Conservation (phyloP, 2,113 vertebrate genomes). For the Misgurnus mizolepis region DNA sequence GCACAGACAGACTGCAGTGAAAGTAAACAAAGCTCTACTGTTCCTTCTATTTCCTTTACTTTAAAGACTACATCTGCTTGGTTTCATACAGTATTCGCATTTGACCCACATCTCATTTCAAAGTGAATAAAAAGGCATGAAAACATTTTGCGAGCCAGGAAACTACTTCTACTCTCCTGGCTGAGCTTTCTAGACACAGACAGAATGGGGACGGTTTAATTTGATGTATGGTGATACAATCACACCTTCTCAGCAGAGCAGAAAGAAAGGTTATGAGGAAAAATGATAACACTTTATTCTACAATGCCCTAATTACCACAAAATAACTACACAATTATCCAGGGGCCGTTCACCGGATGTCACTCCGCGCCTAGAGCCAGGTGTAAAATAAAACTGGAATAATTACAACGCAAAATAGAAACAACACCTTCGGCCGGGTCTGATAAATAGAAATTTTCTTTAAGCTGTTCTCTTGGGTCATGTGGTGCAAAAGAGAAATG, state of each 20-base stretch:
- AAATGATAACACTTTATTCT: constrained; percentile 67
- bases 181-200: constrained; percentile 64
- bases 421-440: neutral
- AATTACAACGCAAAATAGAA: constrained; percentile 1
- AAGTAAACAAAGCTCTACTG: constrained; percentile 22
- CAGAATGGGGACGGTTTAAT: constrained; percentile 77
- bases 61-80: constrained; percentile 52
- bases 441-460: neutral
- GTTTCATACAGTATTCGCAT: constrained; percentile 34
- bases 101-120: constrained; percentile 62
- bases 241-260: constrained; percentile 71
- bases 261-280: constrained; percentile 65
- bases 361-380: constrained; percentile 45
- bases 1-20: neutral
- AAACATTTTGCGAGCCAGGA: constrained; percentile 59
- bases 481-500: too few species aligned
- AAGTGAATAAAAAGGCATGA: constrained; percentile 38
- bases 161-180: constrained; percentile 61
- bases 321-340: constrained; percentile 63
- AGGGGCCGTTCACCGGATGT: constrained; percentile 44
- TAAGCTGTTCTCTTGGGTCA: neutral
- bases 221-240: constrained; percentile 74
- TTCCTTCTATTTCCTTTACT: constrained; percentile 35
- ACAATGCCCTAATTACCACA: constrained; percentile 66
- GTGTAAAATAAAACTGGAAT: neutral